Base-by-base conservation (phyloP, 2,888 invertebrate genomes). In the Rhimphoctona megacephalus region DNA sequence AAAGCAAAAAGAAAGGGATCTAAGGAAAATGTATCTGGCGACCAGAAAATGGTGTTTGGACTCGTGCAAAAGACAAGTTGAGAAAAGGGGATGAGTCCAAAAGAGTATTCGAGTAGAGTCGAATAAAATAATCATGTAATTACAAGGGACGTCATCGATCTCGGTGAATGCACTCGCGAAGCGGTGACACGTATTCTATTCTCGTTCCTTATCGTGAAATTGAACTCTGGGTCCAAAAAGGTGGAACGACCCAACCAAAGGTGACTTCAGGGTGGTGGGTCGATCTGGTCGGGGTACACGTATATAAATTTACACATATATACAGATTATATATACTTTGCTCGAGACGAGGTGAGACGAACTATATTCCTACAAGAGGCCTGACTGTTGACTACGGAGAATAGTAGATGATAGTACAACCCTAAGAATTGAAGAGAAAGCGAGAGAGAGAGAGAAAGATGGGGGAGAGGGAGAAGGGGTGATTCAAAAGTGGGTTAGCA, bases 91-190 rank as follows among this genome's bases (percentile, higher is more conserved):
- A 33, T 25, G 30, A 73, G 74, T 25, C 54, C 17, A 46, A 22
- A 64, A 36, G 81, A 22, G 30, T 57, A 69, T 46, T 70, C 36
- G 46, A 39, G 57, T n/a, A 57, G 69, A 79, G 73, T 81, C 33
- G 84, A 85, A 87, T 84, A 82, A 87, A 87, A 87, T 85, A 84
- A 87, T 87, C 79, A 87, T 85, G 79, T 72, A 82, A 87, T 87
- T 87, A 87, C 79, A 79, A 76, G 69, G 57, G 70, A 82, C 70
- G 70, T 66, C 83, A 86, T 86, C 86, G 86, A 86, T 86, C 83
- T 61, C 61, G 61, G 61, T 70, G 70, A 85, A 79, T 87, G 81
- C 84, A 84, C 81, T 85, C 66, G 69, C 64, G 79, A 76, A 82
- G 64, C 86, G 74, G 70, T 85, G 86, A 81, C 85, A 87, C 83